These are phyloP conservation scores for Pachycephala philippinensis DNA, from an alignment of 2,113 vertebrate species.

Conservation along the genomic window DNA sequence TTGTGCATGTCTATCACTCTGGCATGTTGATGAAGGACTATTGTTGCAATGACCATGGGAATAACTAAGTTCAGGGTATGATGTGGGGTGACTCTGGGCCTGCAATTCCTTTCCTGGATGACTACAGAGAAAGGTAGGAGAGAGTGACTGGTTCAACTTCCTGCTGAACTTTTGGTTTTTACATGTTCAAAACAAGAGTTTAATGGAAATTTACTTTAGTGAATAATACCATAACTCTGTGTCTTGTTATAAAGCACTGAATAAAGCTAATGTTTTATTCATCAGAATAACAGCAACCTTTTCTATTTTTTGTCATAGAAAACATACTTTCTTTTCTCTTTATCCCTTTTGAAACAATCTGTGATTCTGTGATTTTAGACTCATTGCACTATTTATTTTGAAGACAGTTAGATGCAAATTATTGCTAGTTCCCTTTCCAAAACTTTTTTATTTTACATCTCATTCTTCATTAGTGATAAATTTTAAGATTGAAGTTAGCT, in stretches of 20 bases:
- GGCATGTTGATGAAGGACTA: background rate
- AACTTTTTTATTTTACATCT: background rate
- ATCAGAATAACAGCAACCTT: background rate
- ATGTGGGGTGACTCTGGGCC: background rate
- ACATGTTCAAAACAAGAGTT: background rate
- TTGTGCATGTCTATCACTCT: background rate
- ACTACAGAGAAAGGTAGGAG: background rate
- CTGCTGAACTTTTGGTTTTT: background rate
- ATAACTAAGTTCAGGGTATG: background rate
- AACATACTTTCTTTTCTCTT: background rate
- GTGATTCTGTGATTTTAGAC: background rate
- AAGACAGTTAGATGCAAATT: background rate
- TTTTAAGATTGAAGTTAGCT: background rate
- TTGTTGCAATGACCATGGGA: background rate
- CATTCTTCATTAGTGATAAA: background rate
- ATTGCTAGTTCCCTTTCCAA: background rate
- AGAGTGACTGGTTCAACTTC: background rate
- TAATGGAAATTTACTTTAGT: background rate
- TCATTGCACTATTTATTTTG: background rate
- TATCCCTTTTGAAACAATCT: background rate
- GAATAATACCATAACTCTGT: background rate
- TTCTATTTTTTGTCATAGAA: background rate
- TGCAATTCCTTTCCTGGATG: background rate
- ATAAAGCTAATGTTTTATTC: background rate
- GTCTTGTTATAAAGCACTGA: background rate